Evolutionary conservation across 2,113 vertebrate genomes (phyloP).

Genomic region (Spea bombifrons): DNA sequence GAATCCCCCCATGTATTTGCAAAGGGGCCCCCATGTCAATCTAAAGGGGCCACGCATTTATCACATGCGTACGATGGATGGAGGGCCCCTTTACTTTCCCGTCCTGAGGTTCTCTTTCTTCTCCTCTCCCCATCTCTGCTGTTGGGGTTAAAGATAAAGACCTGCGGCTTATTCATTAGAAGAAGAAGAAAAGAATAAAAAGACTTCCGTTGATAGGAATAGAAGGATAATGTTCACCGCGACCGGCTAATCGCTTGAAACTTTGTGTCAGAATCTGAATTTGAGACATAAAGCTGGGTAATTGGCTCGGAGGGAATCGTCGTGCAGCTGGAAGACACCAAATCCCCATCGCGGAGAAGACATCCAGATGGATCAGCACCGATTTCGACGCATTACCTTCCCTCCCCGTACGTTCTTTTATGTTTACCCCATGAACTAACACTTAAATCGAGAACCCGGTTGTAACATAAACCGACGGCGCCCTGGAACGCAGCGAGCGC

Average conservation of each 20-base stretch:
- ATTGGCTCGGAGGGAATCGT: constrained; percentile 17
- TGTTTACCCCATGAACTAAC: constrained; percentile 20
- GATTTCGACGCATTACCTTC: constrained; percentile 4
- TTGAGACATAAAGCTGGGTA: constrained; percentile 7
- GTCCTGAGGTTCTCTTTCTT: too few species aligned
- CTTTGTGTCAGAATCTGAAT: not conserved
- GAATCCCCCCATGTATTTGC: too few species aligned
- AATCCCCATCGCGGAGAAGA: not conserved
- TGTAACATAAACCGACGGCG: not conserved
- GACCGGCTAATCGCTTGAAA: not conserved
- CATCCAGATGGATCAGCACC: constrained; percentile 24
- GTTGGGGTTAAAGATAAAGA: too few species aligned
- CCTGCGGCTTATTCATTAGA: too few species aligned
- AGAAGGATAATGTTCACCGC: too few species aligned
- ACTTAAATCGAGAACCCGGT: not conserved
- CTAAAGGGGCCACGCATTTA: too few species aligned
- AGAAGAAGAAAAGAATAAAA: too few species aligned
- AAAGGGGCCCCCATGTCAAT: too few species aligned
- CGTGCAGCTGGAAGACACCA: constrained; percentile 11
- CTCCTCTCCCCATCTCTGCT: too few species aligned
- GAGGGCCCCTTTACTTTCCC: too few species aligned
- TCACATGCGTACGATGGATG: too few species aligned
- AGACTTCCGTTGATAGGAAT: too few species aligned
- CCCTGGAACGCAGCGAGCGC: not conserved
- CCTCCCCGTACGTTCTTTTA: constrained; percentile 11